Evolutionary conservation across 1,140 invertebrate species (phyloP), one percentile per base, ranked within the genome.

Genomic region (Aphelenchoides besseyi): DNA sequence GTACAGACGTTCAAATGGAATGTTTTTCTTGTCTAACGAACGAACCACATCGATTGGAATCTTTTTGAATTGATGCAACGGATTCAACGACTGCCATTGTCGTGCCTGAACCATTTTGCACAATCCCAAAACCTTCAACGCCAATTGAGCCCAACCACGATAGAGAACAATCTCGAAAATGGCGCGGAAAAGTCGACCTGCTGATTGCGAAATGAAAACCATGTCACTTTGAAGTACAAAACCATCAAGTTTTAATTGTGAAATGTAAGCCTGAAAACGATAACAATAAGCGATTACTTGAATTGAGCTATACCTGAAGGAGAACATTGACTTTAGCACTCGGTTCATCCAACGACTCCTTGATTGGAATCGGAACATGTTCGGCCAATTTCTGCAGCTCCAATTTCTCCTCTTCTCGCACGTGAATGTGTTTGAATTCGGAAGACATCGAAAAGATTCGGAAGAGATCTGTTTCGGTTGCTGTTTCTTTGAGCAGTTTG

Each of bases 221-320:
- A 98, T 98, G 85, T 99, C 97, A 0, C 94, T 92, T 92, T 98
- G 96, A 2, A 99, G 86, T 0, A 95, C 95, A 86, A 98, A 97
- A 12, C 96, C 95, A 85, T 98, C 96, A 37, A 99, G 87, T 86
- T 98, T 98, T 52, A 99, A 85, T 84, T 98, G 95, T 0, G 95
- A 98, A 66, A 99, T 98, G 85, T 98, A 98, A 0, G 95, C 95
- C 86, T 98, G 95, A 1, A 98, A 2, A 79, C 26, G 35, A 73
- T 33, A 9, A 74, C 12, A 35, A 32, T 53, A 5, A 64, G n/a
- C 30, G n/a, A 2, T 61, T 30, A 37, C 12, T 35, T 66, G 29
- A 2, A 5, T 41, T 35, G n/a, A n/a, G n/a, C n/a, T n/a, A n/a
- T 62, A 78, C 77, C 68, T 82, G 80, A 3, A 83, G 71, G 5